Conservation (phyloP, 2,888 invertebrate genomes). For the Hyposoter didymator region DNA sequence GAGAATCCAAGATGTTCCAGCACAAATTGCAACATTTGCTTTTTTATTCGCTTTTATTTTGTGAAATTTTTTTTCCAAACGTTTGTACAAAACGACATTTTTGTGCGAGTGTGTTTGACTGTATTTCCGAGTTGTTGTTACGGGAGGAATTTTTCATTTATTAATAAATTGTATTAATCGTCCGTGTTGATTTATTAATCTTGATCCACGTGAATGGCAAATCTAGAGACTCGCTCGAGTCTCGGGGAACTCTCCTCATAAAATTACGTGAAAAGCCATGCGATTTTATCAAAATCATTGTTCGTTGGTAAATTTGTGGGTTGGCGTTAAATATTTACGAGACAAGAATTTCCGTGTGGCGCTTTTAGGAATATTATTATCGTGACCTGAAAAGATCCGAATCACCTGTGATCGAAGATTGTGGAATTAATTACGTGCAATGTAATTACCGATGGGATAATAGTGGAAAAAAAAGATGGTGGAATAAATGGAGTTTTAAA, state of each 20-base stretch:
- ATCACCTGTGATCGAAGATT: slow-evolving; percentile 12
- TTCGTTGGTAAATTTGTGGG: neutral
- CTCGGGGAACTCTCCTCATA: neutral
- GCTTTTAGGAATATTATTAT: neutral
- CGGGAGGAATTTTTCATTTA: neutral
- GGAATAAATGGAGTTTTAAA: neutral
- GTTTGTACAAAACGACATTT: neutral
- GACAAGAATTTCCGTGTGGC: slow-evolving; percentile 15
- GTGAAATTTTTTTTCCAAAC: neutral
- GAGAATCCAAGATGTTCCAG: slow-evolving; percentile 17
- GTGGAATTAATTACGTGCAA: slow-evolving; percentile 2
- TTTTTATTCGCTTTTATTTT: slow-evolving; percentile 12
- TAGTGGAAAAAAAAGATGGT: neutral
- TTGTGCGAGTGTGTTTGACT: neutral
- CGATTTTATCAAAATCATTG: neutral
- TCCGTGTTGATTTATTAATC: neutral
- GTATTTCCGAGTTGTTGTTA: neutral
- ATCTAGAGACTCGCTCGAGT: too few species aligned
- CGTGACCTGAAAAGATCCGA: slow-evolving; percentile 6
- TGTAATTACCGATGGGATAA: slow-evolving; percentile 12
- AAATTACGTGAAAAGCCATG: neutral
- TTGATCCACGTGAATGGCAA: too few species aligned
- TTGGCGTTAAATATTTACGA: slow-evolving; percentile 21
- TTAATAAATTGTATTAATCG: neutral
- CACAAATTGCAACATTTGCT: slow-evolving; percentile 1